These are phyloP conservation scores for Lissonota sp. DNA, from an alignment of 2,888 invertebrate genomes.

Conservation along the genomic window DNA sequence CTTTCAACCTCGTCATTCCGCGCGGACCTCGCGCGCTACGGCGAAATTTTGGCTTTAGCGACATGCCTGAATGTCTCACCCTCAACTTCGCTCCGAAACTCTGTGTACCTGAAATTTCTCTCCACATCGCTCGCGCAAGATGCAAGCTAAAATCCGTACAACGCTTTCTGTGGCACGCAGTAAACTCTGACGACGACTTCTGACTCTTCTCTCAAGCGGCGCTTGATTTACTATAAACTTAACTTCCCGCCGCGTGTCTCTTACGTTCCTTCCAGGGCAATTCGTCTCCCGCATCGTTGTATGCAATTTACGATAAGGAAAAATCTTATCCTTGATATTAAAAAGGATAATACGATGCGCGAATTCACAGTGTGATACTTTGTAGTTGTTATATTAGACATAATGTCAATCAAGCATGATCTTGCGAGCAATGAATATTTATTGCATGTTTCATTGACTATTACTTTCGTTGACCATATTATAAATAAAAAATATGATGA, in stretches of 20 bases:
- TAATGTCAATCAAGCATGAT: too few species aligned
- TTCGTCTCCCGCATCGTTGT: neutral
- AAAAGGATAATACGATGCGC: neutral
- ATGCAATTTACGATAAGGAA: slow-evolving; percentile 1
- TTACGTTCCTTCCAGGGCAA: neutral
- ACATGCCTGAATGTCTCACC: slow-evolving; percentile 29
- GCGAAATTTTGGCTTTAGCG: slow-evolving; percentile 39
- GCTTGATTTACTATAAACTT: slow-evolving; percentile 36
- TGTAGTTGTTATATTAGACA: too few species aligned
- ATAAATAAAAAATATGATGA: too few species aligned
- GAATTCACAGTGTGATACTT: neutral
- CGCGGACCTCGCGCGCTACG: slow-evolving; percentile 56
- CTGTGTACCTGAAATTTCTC: slow-evolving; percentile 23
- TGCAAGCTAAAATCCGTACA: slow-evolving; percentile 71
- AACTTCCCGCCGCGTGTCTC: slow-evolving; percentile 1
- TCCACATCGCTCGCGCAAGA: slow-evolving; percentile 61
- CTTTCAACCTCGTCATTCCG: slow-evolving; percentile 62
- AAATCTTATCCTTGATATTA: slow-evolving; percentile 6
- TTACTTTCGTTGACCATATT: too few species aligned
- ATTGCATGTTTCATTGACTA: too few species aligned
- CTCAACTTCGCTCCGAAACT: slow-evolving; percentile 20
- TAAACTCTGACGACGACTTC: slow-evolving; percentile 39
- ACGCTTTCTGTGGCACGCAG: slow-evolving; percentile 75
- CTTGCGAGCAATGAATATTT: too few species aligned
- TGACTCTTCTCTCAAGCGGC: slow-evolving; percentile 38